Evolutionary conservation across 2,888 invertebrate genomes (phyloP).

Genomic region (Tetragnatha montana): DNA sequence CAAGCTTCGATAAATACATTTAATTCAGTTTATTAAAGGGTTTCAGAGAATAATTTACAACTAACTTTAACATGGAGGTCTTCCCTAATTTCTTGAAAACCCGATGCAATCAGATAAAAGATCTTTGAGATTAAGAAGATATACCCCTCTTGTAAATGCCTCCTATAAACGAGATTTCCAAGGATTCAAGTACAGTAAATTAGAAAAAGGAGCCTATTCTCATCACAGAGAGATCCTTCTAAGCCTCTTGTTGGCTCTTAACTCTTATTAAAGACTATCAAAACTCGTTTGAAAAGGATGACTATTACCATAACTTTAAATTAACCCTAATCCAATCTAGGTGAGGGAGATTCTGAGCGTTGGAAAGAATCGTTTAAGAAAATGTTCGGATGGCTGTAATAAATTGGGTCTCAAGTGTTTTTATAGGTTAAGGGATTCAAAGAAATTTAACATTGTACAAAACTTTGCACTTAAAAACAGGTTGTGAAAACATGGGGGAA

Average conservation of each 20-base stretch:
- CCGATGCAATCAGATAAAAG: neutral
- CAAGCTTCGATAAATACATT: no score
- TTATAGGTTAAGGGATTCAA: slow-evolving; percentile 1
- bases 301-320: slow-evolving; percentile 44
- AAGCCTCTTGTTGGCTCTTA: slow-evolving; percentile 22
- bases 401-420: neutral
- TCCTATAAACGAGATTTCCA: neutral
- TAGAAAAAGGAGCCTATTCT: neutral
- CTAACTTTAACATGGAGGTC: neutral
- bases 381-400: slow-evolving; percentile 5
- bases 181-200: slow-evolving; percentile 1
- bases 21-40: no score
- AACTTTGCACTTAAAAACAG: no score
- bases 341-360: neutral
- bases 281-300: slow-evolving; percentile 8
- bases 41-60: neutral
- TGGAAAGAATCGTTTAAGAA: slow-evolving; percentile 16
- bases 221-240: neutral
- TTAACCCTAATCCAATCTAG: slow-evolving; percentile 33
- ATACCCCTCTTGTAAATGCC: neutral
- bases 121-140: neutral
- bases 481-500: no score
- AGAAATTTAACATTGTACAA: neutral
- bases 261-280: slow-evolving; percentile 15
- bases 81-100: neutral